These are phyloP conservation scores for Tipula vernalis DNA, from an alignment of 2,888 invertebrate species.

Conservation along the genomic window DNA sequence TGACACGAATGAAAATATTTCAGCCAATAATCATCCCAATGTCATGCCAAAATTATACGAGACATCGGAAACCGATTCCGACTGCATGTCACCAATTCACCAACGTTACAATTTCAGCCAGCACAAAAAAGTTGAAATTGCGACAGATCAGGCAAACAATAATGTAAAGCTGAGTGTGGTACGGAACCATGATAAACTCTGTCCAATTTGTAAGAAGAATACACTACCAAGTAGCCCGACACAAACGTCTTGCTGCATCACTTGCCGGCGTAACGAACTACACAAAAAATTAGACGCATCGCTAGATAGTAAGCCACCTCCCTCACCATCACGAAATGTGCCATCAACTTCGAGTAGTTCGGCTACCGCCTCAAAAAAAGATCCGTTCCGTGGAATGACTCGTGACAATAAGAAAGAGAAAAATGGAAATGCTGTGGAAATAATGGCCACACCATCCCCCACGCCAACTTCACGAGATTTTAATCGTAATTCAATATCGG, in stretches of 20 bases:
- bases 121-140: neutral
- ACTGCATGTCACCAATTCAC: neutral
- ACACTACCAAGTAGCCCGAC: neutral
- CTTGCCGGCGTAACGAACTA: neutral
- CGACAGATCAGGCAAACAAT: neutral
- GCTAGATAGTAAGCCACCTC: slow-evolving; percentile 20
- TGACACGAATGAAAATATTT: slow-evolving; percentile 22
- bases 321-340: neutral
- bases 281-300: neutral
- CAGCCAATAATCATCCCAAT: slow-evolving; percentile 25
- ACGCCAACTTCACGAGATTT: neutral
- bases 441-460: neutral
- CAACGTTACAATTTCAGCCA: neutral
- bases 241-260: neutral
- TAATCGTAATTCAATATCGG: neutral
- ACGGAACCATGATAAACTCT: neutral
- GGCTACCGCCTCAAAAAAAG: neutral
- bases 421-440: neutral
- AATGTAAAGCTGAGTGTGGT: neutral
- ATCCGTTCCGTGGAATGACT: neutral
- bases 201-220: slow-evolving; percentile 8
- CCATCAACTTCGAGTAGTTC: neutral
- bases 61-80: slow-evolving; percentile 27
- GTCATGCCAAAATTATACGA: slow-evolving; percentile 29
- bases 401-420: neutral